Evolutionary conservation across 2,113 vertebrate genomes (phyloP).

Genomic region (Rhodinocichla rosea): DNA sequence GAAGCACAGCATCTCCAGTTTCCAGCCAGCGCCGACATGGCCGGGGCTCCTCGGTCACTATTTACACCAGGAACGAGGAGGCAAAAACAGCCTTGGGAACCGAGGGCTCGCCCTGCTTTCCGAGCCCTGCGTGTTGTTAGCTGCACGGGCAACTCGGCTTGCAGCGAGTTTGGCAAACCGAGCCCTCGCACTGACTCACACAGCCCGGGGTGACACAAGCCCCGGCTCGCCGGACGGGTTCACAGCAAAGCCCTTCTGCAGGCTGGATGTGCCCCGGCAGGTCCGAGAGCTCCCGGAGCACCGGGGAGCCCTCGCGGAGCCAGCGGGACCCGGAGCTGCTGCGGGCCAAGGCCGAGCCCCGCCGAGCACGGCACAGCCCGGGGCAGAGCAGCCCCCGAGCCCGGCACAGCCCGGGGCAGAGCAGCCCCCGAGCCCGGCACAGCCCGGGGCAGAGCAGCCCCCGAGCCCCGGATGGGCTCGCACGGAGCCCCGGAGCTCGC

Average conservation of each 20-base stretch:
- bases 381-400: neutral
- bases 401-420: neutral
- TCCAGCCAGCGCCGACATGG: neutral
- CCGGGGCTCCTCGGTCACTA: neutral
- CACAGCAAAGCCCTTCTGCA: neutral
- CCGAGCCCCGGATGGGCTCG: too few species aligned
- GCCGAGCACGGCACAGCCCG: neutral
- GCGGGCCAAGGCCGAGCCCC: too few species aligned
- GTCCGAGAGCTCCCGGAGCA: neutral
- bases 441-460: too few species aligned
- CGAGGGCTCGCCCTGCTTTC: accelerated
- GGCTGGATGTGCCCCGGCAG: neutral
- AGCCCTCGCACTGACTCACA: neutral
- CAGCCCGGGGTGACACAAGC: neutral
- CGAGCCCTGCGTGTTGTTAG: accelerated
- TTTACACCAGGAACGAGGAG: neutral
- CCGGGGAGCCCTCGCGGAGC: neutral
- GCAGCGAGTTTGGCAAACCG: neutral
- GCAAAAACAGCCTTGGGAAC: neutral
- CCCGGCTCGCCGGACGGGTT: neutral
- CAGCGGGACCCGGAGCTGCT: neutral
- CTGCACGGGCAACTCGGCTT: neutral
- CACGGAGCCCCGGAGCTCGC: neutral
- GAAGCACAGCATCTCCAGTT: neutral
- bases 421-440: neutral